phyloP scores from a whole-genome alignment of 2,113 vertebrate species.

The Numenius arquata region DNA sequence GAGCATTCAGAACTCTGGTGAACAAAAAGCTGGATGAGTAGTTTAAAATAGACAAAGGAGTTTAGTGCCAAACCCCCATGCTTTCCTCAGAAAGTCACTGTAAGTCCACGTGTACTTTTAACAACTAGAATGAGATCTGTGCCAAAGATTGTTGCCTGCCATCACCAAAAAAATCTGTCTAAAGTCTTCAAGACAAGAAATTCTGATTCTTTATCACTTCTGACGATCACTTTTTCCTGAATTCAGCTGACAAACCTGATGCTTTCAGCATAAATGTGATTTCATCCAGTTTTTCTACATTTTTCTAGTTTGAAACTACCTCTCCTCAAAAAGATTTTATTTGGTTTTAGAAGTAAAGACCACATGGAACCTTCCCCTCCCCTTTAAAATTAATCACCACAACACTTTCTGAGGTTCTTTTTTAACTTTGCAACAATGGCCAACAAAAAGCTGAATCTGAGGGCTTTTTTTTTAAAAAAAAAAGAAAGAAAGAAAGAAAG shows the following conservation, averaged over 20 bases:
- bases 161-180: background rate
- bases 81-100: background rate
- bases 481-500: background rate
- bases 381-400: background rate
- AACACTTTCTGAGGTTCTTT: background rate
- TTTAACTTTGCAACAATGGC: background rate
- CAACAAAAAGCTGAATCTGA: background rate
- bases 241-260: background rate
- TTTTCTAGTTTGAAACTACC: background rate
- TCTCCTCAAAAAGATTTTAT: background rate
- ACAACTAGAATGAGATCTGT: background rate
- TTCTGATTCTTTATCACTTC: background rate
- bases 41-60: background rate
- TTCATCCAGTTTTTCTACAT: background rate
- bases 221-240: background rate
- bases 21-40: background rate
- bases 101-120: background rate
- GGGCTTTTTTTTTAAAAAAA: background rate
- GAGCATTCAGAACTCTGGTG: background rate
- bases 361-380: background rate
- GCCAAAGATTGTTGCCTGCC: background rate
- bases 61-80: background rate
- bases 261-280: background rate
- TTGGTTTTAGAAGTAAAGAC: background rate
- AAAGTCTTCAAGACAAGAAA: background rate